Percentiles rank a stretch among this genome's conserved stretches.
phyloP scores from a whole-genome alignment of 2,888 invertebrate genomes.

The Gisinianus flammeolus region DNA sequence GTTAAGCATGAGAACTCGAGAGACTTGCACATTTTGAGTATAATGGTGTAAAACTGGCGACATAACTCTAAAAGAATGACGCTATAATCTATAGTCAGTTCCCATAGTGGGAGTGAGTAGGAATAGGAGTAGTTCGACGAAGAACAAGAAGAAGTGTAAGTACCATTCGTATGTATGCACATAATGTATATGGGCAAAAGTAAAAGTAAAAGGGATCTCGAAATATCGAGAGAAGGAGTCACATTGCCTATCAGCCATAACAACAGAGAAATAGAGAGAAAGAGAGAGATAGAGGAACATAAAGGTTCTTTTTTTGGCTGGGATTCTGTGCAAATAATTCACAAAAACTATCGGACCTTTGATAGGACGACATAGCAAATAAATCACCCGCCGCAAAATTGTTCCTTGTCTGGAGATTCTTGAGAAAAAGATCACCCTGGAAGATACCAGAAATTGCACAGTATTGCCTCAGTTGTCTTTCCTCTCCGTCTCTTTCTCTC shows the following conservation, averaged over 20 bases:
- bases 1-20: too few relatives aligned
- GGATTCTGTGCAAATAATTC: constrained; percentile 51
- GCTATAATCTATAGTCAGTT: background rate
- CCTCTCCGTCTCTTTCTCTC: background rate
- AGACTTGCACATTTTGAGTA: too few relatives aligned
- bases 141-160: too few relatives aligned
- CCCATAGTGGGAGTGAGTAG: too few relatives aligned
- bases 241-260: constrained; percentile 28
- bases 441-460: constrained; percentile 16
- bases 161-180: too few relatives aligned
- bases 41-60: background rate
- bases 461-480: constrained; percentile 1
- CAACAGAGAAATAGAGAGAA: background rate
- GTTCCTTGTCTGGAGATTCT: constrained; percentile 38
- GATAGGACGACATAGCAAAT: constrained; percentile 55
- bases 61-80: background rate
- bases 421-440: constrained; percentile 22
- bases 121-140: too few relatives aligned
- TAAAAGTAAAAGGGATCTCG: too few relatives aligned
- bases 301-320: constrained; percentile 21
- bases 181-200: too few relatives aligned
- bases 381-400: constrained; percentile 55
- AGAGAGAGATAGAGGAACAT: constrained; percentile 4
- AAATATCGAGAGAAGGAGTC: constrained; percentile 13
- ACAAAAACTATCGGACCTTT: constrained; percentile 55